Evolutionary conservation across 2,797 vertebrate genomes (phyloP).

Genomic region (Tiaroga cobitis): DNA sequence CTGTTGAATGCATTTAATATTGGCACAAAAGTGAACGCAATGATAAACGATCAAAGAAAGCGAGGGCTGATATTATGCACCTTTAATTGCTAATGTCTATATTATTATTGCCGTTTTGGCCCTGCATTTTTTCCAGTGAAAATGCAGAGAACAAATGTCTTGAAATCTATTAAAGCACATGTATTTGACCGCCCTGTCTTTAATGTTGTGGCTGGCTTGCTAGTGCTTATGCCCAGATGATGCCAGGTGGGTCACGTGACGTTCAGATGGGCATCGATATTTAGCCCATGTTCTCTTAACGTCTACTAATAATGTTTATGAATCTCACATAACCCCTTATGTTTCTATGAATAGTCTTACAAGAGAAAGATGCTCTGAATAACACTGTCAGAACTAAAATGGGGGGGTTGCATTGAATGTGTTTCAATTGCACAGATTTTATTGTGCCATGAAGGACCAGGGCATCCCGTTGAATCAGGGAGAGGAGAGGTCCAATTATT

Average conservation of each 20-base stretch:
- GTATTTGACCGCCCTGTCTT: conserved; percentile 68
- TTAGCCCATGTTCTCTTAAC: conserved; percentile 31
- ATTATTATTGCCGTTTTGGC: conserved; percentile 48
- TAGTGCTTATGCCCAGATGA: conserved; percentile 44
- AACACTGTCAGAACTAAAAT: conserved; percentile 35
- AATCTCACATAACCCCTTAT: conserved; percentile 29
- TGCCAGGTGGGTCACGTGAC: conserved; percentile 10
- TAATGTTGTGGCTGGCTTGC: conserved; percentile 33
- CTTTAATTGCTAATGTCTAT: conserved; percentile 44
- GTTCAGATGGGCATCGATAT: conserved; percentile 13
- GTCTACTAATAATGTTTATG: conserved; percentile 17
- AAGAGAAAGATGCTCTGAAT: conserved; percentile 29
- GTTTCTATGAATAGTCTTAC: conserved; percentile 65
- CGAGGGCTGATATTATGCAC: conserved; percentile 53
- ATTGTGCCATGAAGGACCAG: conserved; percentile 51
- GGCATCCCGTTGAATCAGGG: conserved; percentile 47
- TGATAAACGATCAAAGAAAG: conserved; percentile 35
- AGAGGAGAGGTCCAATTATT: conserved; percentile 50
- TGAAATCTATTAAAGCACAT: conserved; percentile 73
- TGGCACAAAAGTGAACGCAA: conserved; percentile 13
- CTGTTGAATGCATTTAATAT: conserved; percentile 61
- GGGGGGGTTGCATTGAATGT: conserved; percentile 49
- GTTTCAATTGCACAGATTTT: conserved; percentile 54
- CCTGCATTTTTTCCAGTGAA: conserved; percentile 61
- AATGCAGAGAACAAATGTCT: conserved; percentile 75